Evolutionary conservation across 1,140 invertebrate genomes (phyloP).

Genomic region (Tigriopus japonicus): DNA sequence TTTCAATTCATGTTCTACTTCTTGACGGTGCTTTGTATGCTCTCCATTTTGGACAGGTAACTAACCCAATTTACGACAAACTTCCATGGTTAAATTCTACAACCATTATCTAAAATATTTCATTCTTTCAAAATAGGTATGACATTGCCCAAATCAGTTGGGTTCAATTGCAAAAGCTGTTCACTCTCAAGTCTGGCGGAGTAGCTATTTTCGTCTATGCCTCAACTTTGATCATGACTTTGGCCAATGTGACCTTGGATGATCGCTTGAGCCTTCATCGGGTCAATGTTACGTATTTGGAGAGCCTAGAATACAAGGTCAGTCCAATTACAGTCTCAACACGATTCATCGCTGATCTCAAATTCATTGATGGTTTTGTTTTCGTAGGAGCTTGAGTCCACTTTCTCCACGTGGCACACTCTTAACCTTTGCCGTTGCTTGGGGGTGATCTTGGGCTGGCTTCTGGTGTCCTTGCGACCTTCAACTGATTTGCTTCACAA

Average conservation of each 20-base stretch:
- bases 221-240: not conserved
- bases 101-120: too few species aligned
- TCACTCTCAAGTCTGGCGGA: not conserved
- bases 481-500: constrained; percentile 4
- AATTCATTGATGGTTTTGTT: not conserved
- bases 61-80: too few species aligned
- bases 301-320: not conserved
- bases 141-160: not conserved
- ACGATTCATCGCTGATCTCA: not conserved
- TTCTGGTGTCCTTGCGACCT: not conserved
- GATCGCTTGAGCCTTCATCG: not conserved
- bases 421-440: constrained; percentile 4
- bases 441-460: not conserved
- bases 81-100: too few species aligned
- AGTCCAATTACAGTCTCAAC: not conserved
- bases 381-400: not conserved
- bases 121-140: not conserved
- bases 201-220: not conserved
- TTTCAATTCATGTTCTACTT: not conserved
- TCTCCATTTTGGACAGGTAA: not conserved
- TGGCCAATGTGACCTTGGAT: not conserved
- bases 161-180: not conserved
- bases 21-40: not conserved
- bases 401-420: constrained; percentile 3
- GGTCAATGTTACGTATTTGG: not conserved